Evolutionary conservation across 1,140 invertebrate species (phyloP), one percentile per base, ranked within the genome.

Genomic region (Condylostylus longicornis): DNA sequence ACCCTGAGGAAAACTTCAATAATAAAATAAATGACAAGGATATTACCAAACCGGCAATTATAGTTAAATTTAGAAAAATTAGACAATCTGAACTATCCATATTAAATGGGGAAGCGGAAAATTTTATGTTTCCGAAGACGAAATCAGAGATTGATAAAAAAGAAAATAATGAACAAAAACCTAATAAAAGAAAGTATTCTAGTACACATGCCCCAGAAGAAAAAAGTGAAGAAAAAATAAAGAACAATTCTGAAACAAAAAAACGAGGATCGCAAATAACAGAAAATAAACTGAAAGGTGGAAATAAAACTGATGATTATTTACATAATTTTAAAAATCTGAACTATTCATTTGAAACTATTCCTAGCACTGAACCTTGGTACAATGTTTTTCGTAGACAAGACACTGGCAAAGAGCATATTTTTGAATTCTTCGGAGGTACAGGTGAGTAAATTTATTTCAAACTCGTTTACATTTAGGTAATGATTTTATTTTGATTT

Each of bases 51-150:
- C 47, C 66, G 61, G 42, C 72, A 61, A 38, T 75, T 13, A 79
- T 82, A 4, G 78, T 82, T 1, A 74, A 82, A 43, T 82, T 82
- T 45, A 72, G 69, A 36, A 75, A 77, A 35, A 69, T 80, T 4
- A 65, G 79, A 15, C 70, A 74, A 34, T 77, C 79, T 0, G 79
- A 84, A 56, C 47, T 85, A 14, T 74, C 74, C 1, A 65, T 78
- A 14, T 51, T 86, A 2, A 84, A 80, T 39, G 77, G 82, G 40
- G 81, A 86, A 53, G 82, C 81, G 0, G 80, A 83, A 45, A 82
- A 77, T 33, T 86, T 84, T 51, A 79, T 86, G 73, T 86, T 86
- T 53, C 73, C 77, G 0, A 72, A 70, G 41, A 67, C 72, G 20
- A 27, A 37, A 15, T 12, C 27, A 19, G 40, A 41, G 22, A 27